Evolutionary conservation across 2,113 vertebrate genomes (phyloP).

Genomic region (Delphinapterus leucas): DNA sequence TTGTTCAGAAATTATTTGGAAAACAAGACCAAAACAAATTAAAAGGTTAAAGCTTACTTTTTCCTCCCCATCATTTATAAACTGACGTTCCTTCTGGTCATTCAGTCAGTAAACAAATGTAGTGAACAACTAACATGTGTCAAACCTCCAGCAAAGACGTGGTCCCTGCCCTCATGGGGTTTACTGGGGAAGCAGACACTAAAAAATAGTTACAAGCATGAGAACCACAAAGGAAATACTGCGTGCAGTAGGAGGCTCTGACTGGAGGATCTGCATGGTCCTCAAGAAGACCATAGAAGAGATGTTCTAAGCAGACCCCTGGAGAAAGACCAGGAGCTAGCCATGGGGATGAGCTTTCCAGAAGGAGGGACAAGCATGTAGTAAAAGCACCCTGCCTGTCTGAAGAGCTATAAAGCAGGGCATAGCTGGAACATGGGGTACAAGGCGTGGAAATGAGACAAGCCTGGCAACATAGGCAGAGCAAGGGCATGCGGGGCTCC

Average conservation of each 20-base stretch:
- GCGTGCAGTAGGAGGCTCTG: background rate
- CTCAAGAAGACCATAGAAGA: background rate
- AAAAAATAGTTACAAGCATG: background rate
- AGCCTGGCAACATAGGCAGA: background rate
- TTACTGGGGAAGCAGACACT: background rate
- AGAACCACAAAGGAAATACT: background rate
- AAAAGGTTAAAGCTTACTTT: background rate
- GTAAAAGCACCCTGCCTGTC: too few species aligned
- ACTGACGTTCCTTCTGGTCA: background rate
- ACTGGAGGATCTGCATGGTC: background rate
- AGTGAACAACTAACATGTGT: background rate
- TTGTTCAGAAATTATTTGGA: background rate
- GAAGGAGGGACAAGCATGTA: background rate
- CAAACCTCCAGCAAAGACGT: background rate
- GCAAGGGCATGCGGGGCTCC: background rate
- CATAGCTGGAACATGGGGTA: rapidly evolving
- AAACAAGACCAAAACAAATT: background rate
- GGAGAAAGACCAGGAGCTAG: background rate
- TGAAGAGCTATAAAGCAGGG: too few species aligned
- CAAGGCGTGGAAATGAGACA: rapidly evolving
- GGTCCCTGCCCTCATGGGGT: background rate
- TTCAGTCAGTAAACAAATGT: background rate
- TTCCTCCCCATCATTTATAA: background rate
- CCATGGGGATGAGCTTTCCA: background rate
- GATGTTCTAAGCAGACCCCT: background rate